Conservation (phyloP, 2,888 invertebrate genomes). For the Campoletis raptor region DNA sequence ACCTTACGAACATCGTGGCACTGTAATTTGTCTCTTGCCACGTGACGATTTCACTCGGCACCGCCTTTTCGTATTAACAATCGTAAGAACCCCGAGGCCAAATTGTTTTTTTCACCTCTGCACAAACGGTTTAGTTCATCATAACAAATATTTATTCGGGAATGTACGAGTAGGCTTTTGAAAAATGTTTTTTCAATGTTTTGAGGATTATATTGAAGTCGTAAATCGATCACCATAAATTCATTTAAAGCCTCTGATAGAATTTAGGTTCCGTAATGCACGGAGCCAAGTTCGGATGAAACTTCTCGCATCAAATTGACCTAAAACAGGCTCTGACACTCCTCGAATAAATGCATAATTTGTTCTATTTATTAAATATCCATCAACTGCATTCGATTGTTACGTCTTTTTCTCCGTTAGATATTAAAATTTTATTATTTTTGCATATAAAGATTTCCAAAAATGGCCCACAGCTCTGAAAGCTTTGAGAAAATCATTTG, state of each 20-base stretch:
- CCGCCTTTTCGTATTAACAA: constrained; percentile 9
- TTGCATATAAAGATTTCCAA: not conserved
- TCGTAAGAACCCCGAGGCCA: not conserved
- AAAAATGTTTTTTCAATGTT: not conserved
- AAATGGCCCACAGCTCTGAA: not conserved
- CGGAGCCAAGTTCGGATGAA: not conserved
- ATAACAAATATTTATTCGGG: not conserved
- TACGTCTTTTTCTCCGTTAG: not conserved
- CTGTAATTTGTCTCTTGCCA: constrained; percentile 41
- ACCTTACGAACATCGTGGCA: constrained; percentile 30
- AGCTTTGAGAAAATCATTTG: not conserved
- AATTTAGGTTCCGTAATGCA: not conserved
- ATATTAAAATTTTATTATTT: not conserved
- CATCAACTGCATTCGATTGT: not conserved
- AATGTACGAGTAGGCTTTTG: not conserved
- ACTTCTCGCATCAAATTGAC: not conserved
- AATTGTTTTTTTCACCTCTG: not conserved
- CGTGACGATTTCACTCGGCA: constrained; percentile 49
- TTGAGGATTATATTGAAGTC: not conserved
- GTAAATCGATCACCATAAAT: not conserved
- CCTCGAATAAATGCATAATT: not conserved
- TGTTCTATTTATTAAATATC: not conserved
- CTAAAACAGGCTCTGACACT: not conserved
- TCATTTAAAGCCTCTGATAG: not conserved
- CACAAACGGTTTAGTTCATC: not conserved